Percentiles rank a stretch among this genome's conserved stretches.
Conservation (phyloP, 2,113 vertebrate genomes). For the Caracal caracal region DNA sequence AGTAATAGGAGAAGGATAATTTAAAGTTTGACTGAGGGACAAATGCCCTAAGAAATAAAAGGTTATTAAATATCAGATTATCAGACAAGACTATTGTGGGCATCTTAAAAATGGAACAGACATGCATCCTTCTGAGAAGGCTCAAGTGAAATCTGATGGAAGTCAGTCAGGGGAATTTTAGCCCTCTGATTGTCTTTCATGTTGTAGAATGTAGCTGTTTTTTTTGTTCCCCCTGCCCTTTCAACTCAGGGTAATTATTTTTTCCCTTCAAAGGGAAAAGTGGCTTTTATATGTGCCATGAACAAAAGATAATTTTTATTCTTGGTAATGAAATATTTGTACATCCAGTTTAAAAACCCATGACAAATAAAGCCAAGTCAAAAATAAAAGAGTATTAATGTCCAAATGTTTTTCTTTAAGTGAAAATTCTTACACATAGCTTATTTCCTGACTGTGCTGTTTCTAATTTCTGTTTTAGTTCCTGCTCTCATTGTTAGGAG, state of each 20-base stretch:
- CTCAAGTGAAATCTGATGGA: neutral
- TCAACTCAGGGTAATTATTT: neutral
- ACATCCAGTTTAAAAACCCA: neutral
- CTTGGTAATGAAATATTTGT: conserved; percentile 49
- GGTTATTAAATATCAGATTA: neutral
- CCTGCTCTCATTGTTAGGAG: neutral
- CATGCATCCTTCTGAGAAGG: neutral
- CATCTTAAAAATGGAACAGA: neutral
- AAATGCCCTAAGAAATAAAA: neutral
- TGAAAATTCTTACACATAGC: neutral
- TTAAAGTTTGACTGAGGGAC: neutral
- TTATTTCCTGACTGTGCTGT: neutral
- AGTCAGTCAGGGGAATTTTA: too few species aligned
- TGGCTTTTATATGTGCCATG: neutral
- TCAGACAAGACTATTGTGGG: neutral
- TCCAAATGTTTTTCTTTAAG: neutral
- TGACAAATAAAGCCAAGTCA: conserved; percentile 50
- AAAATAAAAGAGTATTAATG: conserved; percentile 28
- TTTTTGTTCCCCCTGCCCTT: neutral
- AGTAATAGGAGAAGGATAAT: neutral
- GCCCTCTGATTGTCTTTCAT: neutral
- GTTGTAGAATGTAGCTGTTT: neutral
- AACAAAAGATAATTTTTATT: conserved; percentile 49
- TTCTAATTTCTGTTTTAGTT: conserved; percentile 13
- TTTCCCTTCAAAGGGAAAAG: neutral